A percentile compares a stretch with the other conserved stretches of the same genome.
Conservation (phyloP, 2,888 invertebrate species). For the Sycophila texana region DNA sequence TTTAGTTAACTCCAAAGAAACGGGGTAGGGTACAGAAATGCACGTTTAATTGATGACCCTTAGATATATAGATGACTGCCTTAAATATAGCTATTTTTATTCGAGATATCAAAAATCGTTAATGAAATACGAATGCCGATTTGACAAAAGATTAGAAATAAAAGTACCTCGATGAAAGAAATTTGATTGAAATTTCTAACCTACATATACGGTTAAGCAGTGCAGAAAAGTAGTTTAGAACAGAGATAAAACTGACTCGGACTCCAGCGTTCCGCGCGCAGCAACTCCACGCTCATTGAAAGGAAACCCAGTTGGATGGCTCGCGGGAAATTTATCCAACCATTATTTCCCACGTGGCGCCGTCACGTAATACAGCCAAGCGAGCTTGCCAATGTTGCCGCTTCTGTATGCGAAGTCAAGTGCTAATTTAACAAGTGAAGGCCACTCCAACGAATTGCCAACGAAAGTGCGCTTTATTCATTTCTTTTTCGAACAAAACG, state of each 20-base stretch:
- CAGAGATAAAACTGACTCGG: conserved; percentile 18
- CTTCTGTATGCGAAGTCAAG: conserved; percentile 26
- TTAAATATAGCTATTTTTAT: too few species aligned
- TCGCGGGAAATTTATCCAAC: conserved; percentile 45
- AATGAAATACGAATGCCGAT: too few species aligned
- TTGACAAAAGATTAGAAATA: too few species aligned
- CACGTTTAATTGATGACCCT: too few species aligned
- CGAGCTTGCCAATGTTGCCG: conserved; percentile 36
- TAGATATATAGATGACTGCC: too few species aligned
- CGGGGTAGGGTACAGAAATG: too few species aligned
- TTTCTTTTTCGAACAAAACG: too few species aligned
- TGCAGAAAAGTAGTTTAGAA: conserved; percentile 29
- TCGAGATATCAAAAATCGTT: too few species aligned
- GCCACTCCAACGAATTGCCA: conserved; percentile 44
- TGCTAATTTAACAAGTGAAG: conserved; percentile 31
- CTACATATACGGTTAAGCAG: background rate
- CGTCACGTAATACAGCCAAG: conserved; percentile 47
- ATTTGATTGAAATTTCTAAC: too few species aligned
- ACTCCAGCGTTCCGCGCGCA: background rate
- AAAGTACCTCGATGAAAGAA: too few species aligned
- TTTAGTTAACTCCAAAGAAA: too few species aligned
- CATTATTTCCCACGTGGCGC: conserved; percentile 55
- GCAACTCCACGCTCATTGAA: conserved; percentile 38
- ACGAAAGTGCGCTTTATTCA: background rate
- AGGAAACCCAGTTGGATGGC: conserved; percentile 45